Evolutionary conservation across 2,797 vertebrate genomes (phyloP).

Genomic region (Gambusia yucatana): DNA sequence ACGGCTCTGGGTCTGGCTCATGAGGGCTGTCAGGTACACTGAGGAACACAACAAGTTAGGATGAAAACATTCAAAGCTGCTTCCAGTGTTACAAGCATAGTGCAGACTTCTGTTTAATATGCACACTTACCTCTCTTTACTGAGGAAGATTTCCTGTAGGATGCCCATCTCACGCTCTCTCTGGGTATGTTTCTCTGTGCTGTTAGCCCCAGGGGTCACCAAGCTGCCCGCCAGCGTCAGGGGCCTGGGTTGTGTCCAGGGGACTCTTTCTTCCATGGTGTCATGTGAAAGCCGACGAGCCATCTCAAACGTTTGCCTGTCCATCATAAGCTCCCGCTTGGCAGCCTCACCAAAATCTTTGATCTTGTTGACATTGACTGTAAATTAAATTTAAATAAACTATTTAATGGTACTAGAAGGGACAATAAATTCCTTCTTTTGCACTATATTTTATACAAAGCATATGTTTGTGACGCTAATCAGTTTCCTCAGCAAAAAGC

Average conservation of each 20-base stretch:
- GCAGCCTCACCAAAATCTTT: constrained; percentile 96
- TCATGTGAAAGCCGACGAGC: constrained; percentile 92
- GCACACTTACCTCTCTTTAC: constrained; percentile 82
- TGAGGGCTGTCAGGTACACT: constrained; percentile 89
- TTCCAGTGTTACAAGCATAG: neutral
- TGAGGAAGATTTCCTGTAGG: constrained; percentile 94
- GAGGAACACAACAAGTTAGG: neutral
- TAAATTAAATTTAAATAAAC: accelerated
- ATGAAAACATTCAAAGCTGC: neutral
- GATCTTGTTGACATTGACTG: constrained; percentile 97
- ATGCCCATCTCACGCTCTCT: constrained; percentile 94
- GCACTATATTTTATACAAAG: neutral
- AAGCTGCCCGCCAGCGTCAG: constrained; percentile 82
- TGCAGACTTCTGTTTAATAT: neutral
- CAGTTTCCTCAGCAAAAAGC: neutral
- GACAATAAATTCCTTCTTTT: neutral
- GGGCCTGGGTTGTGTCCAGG: constrained; percentile 86
- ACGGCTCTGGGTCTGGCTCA: constrained; percentile 92
- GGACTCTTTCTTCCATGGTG: constrained; percentile 92
- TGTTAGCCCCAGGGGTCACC: constrained; percentile 85
- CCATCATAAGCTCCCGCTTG: constrained; percentile 93
- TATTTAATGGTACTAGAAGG: neutral
- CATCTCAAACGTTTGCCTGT: constrained; percentile 93
- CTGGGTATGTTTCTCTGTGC: constrained; percentile 90
- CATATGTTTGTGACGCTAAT: neutral